phyloP scores from a whole-genome alignment of 2,113 vertebrate species.

The Scomber japonicus region DNA sequence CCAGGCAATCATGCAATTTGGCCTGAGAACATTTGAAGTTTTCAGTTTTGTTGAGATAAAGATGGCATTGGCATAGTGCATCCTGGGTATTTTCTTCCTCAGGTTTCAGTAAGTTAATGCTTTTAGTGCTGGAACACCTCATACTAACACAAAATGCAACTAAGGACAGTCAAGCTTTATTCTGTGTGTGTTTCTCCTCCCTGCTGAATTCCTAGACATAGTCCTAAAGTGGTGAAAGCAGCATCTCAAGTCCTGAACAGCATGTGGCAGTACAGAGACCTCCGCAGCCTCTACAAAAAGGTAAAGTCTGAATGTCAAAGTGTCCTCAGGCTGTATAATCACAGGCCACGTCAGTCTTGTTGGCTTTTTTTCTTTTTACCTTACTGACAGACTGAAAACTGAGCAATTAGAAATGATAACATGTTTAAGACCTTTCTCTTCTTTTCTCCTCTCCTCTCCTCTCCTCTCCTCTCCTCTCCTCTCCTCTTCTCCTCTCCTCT shows the following conservation, averaged over 20 bases:
- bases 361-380: too few species aligned
- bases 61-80: background rate
- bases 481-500: constrained; percentile 21
- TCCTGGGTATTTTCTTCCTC: background rate
- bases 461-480: constrained; percentile 37
- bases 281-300: constrained; percentile 99
- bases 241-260: constrained; percentile 99
- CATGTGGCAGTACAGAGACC: constrained; percentile 99
- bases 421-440: too few species aligned
- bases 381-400: background rate
- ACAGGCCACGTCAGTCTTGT: background rate
- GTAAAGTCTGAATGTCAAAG: constrained; percentile 76
- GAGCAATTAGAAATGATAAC: background rate
- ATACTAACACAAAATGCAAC: background rate
- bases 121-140: constrained; percentile 7
- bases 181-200: constrained; percentile 42
- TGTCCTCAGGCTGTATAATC: background rate
- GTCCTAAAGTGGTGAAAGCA: constrained; percentile 98
- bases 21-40: background rate
- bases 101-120: background rate
- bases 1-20: constrained; percentile 44
- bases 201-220: constrained; percentile 90
- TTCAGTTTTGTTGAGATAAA: constrained; percentile 12
- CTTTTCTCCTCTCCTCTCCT: background rate
- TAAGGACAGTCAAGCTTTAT: constrained; percentile 67